A percentile compares a stretch with the other conserved stretches of the same genome.
Evolutionary conservation across 2,888 invertebrate genomes (phyloP).

Genomic region (Ophion costatus): DNA sequence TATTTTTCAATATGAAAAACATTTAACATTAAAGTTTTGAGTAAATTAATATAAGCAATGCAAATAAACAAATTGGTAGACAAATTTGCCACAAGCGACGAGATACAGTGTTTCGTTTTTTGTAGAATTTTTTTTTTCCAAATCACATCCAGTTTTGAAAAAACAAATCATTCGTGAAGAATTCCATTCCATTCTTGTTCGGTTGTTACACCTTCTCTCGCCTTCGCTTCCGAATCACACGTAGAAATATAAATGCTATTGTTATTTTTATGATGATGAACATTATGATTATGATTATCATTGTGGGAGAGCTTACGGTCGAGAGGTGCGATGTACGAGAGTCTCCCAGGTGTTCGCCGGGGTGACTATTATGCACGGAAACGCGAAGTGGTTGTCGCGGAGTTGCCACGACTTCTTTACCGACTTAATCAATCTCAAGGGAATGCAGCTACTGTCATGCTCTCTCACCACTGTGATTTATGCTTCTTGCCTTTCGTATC

Average conservation of each 20-base stretch:
- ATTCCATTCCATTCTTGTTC: slow-evolving; percentile 37
- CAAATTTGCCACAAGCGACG: no score
- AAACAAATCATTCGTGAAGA: slow-evolving; percentile 46
- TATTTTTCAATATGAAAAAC: no score
- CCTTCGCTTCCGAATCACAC: slow-evolving; percentile 8
- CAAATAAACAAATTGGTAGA: no score
- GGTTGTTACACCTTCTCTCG: slow-evolving; percentile 38
- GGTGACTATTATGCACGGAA: slow-evolving; percentile 62
- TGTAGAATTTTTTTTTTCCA: no score
- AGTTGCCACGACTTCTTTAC: slow-evolving; percentile 52
- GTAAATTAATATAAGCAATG: no score
- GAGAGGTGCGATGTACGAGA: slow-evolving; percentile 41
- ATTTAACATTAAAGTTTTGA: no score
- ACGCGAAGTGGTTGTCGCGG: slow-evolving; percentile 59
- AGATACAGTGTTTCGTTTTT: no score
- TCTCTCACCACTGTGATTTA: slow-evolving; percentile 69
- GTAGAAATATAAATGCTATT: neutral
- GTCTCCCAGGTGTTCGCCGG: slow-evolving; percentile 54
- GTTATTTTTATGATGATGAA: slow-evolving; percentile 10
- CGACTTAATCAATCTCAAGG: slow-evolving; percentile 75
- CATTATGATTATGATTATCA: slow-evolving; percentile 11
- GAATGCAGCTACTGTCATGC: slow-evolving; percentile 72
- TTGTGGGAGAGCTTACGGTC: slow-evolving; percentile 36
- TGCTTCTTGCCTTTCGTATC: slow-evolving; percentile 54
- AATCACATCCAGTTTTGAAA: slow-evolving; percentile 2